Conservation (phyloP, 2,797 vertebrate species). For the Anguilla obscura region DNA sequence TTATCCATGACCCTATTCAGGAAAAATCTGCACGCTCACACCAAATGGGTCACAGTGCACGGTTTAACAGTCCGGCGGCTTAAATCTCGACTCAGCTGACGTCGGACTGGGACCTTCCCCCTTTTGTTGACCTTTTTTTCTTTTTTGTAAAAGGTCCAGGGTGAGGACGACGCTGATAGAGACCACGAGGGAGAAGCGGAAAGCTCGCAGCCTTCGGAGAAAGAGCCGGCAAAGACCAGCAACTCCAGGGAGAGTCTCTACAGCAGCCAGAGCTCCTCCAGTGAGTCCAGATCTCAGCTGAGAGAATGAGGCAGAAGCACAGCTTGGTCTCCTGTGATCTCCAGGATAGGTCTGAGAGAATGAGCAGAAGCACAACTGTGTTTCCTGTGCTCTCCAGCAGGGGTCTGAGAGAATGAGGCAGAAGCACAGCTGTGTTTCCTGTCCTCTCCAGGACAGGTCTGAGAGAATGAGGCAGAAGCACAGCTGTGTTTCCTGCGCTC, state of each 20-base stretch:
- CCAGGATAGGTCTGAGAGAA: no score
- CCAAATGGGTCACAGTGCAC: not conserved
- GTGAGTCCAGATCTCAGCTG: conserved; percentile 70
- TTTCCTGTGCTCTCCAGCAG: no score
- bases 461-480: no score
- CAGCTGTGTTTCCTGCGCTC: not conserved
- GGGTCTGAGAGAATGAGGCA: no score
- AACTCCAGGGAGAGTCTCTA: conserved; percentile 91
- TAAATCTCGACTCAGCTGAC: not conserved
- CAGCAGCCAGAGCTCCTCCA: conserved; percentile 85
- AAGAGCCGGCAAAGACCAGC: conserved; percentile 69
- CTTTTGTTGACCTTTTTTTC: not conserved
- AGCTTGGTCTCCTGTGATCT: no score
- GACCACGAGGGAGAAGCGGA: conserved; percentile 73
- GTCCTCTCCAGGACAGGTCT: not conserved
- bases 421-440: not conserved
- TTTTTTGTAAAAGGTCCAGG: conserved; percentile 62
- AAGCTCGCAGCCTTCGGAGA: conserved; percentile 65
- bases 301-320: no score
- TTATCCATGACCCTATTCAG: not conserved
- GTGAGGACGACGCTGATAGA: conserved; percentile 73
- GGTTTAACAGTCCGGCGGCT: not conserved
- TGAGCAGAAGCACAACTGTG: no score
- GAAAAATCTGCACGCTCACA: not conserved
- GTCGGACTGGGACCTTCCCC: no score